phyloP scores from a whole-genome alignment of 2,113 vertebrate species.

The Callorhinus ursinus region DNA sequence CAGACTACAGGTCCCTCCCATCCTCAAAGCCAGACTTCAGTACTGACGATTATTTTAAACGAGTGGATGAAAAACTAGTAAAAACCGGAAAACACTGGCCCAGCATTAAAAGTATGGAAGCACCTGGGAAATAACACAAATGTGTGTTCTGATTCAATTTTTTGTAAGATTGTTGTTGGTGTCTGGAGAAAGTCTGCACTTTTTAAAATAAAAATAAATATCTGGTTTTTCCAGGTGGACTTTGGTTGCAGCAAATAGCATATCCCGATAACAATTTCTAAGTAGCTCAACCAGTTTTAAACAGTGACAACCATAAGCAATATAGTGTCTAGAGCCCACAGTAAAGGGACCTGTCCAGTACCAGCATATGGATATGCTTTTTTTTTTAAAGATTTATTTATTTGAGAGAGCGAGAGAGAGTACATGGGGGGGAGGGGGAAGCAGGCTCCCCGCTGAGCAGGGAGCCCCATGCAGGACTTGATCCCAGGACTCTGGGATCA shows the following conservation, averaged over 20 bases:
- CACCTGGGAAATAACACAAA: neutral
- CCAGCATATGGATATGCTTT: accelerated
- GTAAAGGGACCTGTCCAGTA: neutral
- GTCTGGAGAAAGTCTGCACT: neutral
- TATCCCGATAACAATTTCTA: neutral
- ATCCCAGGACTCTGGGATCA: no score
- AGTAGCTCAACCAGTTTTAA: neutral
- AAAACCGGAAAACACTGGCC: neutral
- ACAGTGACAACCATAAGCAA: neutral
- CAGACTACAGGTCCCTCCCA: no score
- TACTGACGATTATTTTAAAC: neutral
- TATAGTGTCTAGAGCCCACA: neutral
- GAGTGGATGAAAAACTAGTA: neutral
- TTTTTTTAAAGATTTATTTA: no score
- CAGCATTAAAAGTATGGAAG: neutral
- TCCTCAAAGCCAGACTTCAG: neutral
- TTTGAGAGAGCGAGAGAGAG: no score
- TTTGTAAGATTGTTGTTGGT: neutral
- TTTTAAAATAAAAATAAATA: neutral
- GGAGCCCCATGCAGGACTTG: no score
- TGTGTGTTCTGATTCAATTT: neutral
- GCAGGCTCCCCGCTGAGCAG: no score
- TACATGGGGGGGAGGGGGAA: no score
- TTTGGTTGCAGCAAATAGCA: neutral
- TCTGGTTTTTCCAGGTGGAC: neutral